A percentile compares a stretch with the other conserved stretches of the same genome.
Conservation (phyloP, 2,113 vertebrate genomes). For the Tyrannus savana region DNA sequence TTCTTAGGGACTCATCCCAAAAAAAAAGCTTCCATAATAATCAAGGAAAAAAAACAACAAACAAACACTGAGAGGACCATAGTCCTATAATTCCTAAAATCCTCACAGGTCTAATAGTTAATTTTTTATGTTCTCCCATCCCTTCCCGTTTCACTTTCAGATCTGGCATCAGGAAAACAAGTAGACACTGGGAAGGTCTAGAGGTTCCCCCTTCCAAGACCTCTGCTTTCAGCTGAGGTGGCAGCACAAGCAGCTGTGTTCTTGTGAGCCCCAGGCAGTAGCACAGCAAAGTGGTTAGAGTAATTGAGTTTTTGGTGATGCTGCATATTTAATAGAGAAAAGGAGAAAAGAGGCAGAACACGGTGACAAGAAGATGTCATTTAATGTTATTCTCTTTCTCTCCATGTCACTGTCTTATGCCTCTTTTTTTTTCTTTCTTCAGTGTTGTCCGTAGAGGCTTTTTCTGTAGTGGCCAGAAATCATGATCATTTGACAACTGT, state of each 20-base stretch:
- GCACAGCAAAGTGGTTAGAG: background rate
- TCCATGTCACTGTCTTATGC: rapidly evolving
- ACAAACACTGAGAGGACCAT: rapidly evolving
- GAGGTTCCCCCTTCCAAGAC: background rate
- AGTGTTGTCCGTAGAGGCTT: background rate
- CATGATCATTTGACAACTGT: background rate
- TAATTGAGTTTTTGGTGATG: background rate
- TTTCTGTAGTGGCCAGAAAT: background rate
- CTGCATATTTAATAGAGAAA: background rate
- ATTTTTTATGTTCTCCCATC: background rate
- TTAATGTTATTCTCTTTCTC: background rate
- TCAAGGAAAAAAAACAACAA: background rate
- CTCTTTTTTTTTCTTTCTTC: background rate
- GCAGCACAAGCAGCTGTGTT: background rate
- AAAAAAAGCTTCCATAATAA: background rate
- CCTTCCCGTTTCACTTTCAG: background rate
- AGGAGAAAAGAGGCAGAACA: background rate
- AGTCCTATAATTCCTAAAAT: background rate
- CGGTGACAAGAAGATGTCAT: background rate
- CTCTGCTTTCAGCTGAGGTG: background rate
- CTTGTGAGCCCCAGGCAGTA: background rate
- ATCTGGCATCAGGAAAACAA: background rate
- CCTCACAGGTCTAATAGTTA: rapidly evolving
- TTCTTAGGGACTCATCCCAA: background rate
- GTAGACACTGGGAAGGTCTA: background rate